Conservation (phyloP, 2,797 vertebrate genomes). For the Liasis olivaceus region DNA sequence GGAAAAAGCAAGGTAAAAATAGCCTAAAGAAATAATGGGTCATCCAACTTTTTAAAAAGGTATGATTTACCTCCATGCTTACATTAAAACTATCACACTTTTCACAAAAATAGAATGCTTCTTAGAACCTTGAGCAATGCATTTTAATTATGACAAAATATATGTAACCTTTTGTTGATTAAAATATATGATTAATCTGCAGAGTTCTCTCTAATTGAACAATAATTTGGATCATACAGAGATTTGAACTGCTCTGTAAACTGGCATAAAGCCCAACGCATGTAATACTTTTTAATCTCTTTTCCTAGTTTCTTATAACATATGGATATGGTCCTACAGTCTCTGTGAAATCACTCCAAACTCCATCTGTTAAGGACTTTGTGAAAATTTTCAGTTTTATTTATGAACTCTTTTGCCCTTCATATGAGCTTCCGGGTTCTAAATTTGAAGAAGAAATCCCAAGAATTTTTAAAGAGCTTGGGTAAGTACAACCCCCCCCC, state of each 20-base stretch:
- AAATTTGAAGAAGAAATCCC: constrained; percentile 97
- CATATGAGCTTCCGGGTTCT: constrained; percentile 86
- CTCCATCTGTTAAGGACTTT: constrained; percentile 94
- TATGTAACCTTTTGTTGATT: not conserved
- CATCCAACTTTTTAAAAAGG: not conserved
- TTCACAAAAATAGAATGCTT: not conserved
- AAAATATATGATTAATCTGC: not conserved
- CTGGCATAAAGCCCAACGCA: not conserved
- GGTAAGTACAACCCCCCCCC: constrained; percentile 73
- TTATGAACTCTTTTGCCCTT: constrained; percentile 85
- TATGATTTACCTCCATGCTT: not conserved
- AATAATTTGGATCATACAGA: not conserved
- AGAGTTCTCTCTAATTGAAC: not conserved
- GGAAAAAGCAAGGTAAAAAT: not conserved
- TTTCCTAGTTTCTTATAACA: constrained; percentile 85
- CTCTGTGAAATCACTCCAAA: constrained; percentile 88
- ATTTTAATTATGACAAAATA: not conserved
- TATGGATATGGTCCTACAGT: constrained; percentile 83
- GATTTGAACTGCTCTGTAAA: not conserved
- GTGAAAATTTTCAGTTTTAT: constrained; percentile 94
- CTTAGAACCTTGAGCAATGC: not conserved
- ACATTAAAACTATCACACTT: not conserved
- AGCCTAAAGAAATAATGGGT: not conserved
- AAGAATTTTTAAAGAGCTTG: constrained; percentile 85
- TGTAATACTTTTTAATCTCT: not conserved